These are phyloP conservation scores for Thinocorus orbignyianus DNA, from an alignment of 2,113 vertebrate genomes.

Conservation along the genomic window DNA sequence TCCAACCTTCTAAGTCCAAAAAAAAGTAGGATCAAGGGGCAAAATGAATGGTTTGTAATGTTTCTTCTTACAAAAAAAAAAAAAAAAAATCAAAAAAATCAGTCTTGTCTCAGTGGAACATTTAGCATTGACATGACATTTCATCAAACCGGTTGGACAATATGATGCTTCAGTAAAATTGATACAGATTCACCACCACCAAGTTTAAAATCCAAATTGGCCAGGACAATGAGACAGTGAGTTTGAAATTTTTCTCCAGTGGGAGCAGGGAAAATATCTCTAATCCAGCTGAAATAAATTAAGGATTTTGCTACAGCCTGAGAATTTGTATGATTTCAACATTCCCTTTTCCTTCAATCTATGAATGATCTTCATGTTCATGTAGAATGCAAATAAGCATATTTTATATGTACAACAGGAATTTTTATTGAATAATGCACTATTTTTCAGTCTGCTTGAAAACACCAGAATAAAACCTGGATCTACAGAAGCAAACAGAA, in stretches of 20 bases:
- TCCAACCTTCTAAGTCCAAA: background rate
- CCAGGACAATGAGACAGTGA: rapidly evolving
- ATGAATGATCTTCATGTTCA: background rate
- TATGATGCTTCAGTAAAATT: background rate
- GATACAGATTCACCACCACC: background rate
- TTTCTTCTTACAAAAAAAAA: background rate
- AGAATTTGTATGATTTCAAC: background rate
- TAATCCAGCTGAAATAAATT: background rate
- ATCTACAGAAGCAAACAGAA: background rate
- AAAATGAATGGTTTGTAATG: background rate
- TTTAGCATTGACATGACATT: background rate
- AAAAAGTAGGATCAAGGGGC: background rate
- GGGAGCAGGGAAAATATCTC: background rate
- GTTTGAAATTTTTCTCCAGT: background rate
- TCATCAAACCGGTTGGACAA: background rate
- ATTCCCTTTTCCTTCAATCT: background rate
- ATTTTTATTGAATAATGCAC: background rate
- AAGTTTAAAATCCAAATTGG: background rate
- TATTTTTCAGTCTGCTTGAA: background rate
- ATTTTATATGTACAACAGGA: background rate
- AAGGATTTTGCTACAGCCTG: background rate
- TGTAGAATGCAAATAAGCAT: background rate
- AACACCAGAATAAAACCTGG: background rate
- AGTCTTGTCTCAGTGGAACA: background rate
- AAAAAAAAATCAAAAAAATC: background rate